Conservation (phyloP, 2,888 invertebrate species). For the Anthophora plumipes region DNA sequence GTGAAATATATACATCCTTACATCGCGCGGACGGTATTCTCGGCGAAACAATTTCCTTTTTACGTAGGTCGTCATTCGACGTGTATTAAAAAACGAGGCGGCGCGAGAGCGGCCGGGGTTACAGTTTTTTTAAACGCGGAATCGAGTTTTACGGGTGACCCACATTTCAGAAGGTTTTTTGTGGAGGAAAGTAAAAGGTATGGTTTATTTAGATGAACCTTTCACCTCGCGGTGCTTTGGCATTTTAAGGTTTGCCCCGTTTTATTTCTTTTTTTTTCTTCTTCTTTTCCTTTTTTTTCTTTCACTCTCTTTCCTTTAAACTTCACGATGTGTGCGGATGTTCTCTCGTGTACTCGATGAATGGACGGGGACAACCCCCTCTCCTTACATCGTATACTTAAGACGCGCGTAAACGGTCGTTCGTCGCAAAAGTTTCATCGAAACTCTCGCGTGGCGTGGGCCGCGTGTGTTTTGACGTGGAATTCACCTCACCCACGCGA, state of each 20-base stretch:
- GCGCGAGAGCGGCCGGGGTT: not conserved
- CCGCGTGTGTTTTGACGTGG: constrained; percentile 46
- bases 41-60: constrained; percentile 22
- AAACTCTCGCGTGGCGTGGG: constrained; percentile 14
- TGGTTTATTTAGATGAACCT: constrained; percentile 56
- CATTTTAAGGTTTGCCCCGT: constrained; percentile 35
- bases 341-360: constrained; percentile 40
- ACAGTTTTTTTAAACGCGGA: constrained; percentile 54
- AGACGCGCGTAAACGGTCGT: constrained; percentile 14
- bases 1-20: not conserved
- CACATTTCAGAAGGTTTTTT: constrained; percentile 50
- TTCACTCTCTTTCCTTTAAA: not conserved
- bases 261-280: constrained; percentile 5
- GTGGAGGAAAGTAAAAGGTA: constrained; percentile 58
- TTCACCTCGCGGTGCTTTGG: constrained; percentile 53
- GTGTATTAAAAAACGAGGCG: constrained; percentile 10
- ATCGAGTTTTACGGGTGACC: constrained; percentile 57
- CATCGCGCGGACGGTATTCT: not conserved
- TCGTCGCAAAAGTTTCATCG: constrained; percentile 28
- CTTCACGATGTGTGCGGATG: no score
- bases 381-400: constrained; percentile 23
- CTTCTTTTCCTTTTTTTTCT: not conserved
- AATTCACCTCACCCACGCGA: constrained; percentile 60
- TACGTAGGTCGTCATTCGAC: constrained; percentile 6
- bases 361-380: constrained; percentile 53